Evolutionary conservation across 2,888 invertebrate species (phyloP), one percentile per base, ranked within the genome.

Genomic region (Platerodrilus igneus): DNA sequence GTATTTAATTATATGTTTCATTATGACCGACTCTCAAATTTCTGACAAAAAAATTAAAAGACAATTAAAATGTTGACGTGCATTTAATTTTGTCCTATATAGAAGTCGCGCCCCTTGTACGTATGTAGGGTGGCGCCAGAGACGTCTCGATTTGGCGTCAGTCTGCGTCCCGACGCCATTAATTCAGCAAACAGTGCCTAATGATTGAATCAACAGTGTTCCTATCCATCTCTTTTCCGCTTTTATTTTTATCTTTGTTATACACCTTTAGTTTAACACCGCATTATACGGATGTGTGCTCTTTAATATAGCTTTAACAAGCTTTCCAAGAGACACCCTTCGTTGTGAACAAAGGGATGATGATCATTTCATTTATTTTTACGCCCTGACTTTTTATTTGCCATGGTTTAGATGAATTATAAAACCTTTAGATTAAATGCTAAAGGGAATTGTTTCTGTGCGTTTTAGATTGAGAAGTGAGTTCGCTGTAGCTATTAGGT

Each of bases 191-290:
- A 67, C 67, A 67, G 60, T 55, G 63, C 64, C 65, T 68, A 68
- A 68, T 68, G 67, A 67, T 60, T 65, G 67, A 68, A 68, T 68
- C 68, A 68, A 68, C 68, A 68, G 68, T 64, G 65, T 65, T 63
- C 57, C 41, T 22, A 42, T 42, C 46, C 41, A 26, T 46, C 46
- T 42, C 39, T 19, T 26, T 46, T 23, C 17, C 36, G 22, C 31
- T 32, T 23, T 19, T 35, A 32, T 27, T 22, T 39, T 25, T 33
- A 10, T 45, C 45, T 23, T 17, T 21, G 19, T 36, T 37, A 14
- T 40, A 28, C 40, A 44, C 42, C 42, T 43, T 42, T 22, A 14
- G 31, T 36, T 20, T 22, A 30, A 17, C 17, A 17, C 38, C 14
- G 28, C 25, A 31, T 43, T 35, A 43, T 40, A 18, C 26, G 21